Evolutionary conservation across 2,113 vertebrate genomes (phyloP).

Genomic region (Maccullochella peelii): DNA sequence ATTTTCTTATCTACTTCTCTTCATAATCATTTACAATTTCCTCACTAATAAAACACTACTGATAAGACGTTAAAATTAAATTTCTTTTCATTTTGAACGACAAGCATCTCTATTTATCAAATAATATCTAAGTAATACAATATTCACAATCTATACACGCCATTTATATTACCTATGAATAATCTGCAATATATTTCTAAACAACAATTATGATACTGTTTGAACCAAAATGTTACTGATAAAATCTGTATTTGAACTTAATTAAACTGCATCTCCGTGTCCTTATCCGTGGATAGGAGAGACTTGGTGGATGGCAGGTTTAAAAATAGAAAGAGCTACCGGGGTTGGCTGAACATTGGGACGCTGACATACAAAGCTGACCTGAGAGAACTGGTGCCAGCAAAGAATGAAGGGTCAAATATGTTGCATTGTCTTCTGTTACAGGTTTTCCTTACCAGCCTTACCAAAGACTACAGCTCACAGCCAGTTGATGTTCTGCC

Average conservation of each 20-base stretch:
- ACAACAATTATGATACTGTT: not conserved
- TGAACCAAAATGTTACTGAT: not conserved
- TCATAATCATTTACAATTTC: slow-evolving; percentile 7
- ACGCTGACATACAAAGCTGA: slow-evolving; percentile 6
- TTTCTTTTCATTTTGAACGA: not conserved
- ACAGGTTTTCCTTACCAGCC: not conserved
- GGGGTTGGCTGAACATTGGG: not conserved
- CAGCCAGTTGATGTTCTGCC: not conserved
- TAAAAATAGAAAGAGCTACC: slow-evolving; percentile 46
- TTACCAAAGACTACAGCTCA: not conserved
- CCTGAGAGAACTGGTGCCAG: not conserved
- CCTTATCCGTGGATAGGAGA: not conserved
- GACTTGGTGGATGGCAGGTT: not conserved
- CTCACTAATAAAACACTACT: not conserved
- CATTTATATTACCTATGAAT: not conserved
- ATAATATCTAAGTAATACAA: not conserved
- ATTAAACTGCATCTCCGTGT: not conserved
- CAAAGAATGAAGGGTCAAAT: not conserved
- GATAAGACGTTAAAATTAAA: not conserved
- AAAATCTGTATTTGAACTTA: not conserved
- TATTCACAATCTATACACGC: not conserved
- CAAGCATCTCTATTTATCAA: not conserved
- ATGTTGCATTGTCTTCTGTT: not conserved
- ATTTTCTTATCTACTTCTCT: not conserved
- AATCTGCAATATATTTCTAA: not conserved